These are phyloP conservation scores for Drosophila albomicans DNA, from an alignment of 1,140 invertebrate genomes.

Conservation along the genomic window DNA sequence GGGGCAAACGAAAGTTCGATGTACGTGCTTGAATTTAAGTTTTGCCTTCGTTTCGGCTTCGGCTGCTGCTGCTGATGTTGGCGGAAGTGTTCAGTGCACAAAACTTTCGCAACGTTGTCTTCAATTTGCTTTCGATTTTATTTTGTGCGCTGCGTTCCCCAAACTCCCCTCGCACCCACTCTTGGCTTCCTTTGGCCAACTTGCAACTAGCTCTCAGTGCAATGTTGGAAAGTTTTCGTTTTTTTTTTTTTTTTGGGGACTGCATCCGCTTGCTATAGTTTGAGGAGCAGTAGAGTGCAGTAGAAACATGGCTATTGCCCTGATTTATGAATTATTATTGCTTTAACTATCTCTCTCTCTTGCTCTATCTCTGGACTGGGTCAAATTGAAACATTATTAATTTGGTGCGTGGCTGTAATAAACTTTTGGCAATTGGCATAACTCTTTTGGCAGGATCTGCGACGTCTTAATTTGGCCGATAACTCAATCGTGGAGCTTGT, in stretches of 20 bases:
- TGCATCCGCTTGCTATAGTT: conserved; percentile 47
- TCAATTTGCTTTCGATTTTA: conserved; percentile 82
- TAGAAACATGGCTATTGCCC: conserved; percentile 27
- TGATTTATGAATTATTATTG: conserved; percentile 78
- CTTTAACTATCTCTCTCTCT: conserved; percentile 5
- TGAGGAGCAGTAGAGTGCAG: background rate
- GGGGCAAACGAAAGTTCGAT: conserved; percentile 49
- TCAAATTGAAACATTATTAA: conserved; percentile 63
- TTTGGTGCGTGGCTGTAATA: conserved; percentile 65
- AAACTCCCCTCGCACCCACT: conserved; percentile 9
- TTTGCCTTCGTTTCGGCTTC: conserved; percentile 15
- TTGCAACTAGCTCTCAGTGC: conserved; percentile 9
- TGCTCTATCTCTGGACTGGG: conserved; percentile 5
- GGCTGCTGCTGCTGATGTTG: conserved; percentile 14
- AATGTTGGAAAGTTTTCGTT: conserved; percentile 31
- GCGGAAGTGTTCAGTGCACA: conserved; percentile 58
- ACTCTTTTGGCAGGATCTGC: conserved; percentile 85
- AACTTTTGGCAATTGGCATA: conserved; percentile 56
- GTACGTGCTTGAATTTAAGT: conserved; percentile 78
- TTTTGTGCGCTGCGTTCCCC: conserved; percentile 44
- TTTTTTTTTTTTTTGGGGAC: conserved; percentile 54
- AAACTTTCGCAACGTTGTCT: conserved; percentile 67
- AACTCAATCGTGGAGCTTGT: conserved; percentile 90
- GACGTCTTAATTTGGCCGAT: conserved; percentile 88
- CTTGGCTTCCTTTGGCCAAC: conserved; percentile 45